phyloP scores from a whole-genome alignment of 2,797 vertebrate species.

The Halcyon smyrnensis region DNA sequence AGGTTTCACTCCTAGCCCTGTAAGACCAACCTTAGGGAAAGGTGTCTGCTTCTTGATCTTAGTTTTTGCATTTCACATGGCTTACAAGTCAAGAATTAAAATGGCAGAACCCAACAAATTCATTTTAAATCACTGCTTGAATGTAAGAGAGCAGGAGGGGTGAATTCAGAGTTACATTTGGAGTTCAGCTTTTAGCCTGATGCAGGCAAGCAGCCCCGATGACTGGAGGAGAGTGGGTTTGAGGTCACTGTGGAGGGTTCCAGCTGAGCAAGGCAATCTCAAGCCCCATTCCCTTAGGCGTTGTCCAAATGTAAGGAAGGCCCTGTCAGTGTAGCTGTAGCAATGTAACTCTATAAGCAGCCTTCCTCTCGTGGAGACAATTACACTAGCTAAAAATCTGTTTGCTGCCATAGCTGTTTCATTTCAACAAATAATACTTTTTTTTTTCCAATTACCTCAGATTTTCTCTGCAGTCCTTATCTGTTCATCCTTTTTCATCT shows the following conservation, averaged over 20 bases:
- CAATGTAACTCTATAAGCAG: not conserved
- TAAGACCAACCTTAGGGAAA: not conserved
- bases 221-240: not conserved
- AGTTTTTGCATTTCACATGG: not conserved
- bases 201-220: not conserved
- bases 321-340: accelerated
- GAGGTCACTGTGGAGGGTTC: not conserved
- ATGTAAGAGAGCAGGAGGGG: not conserved
- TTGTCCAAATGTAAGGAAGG: not conserved
- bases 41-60: not conserved
- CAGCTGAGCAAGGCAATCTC: not conserved
- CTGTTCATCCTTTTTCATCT: not conserved
- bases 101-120: not conserved
- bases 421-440: not conserved
- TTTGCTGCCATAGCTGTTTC: not conserved
- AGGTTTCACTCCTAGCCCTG: not conserved
- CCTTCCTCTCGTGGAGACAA: not conserved
- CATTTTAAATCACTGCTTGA: not conserved
- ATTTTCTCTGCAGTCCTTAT: not conserved
- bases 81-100: not conserved
- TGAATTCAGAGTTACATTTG: accelerated
- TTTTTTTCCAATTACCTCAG: not conserved
- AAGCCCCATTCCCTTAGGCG: not conserved
- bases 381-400: not conserved
- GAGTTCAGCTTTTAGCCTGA: not conserved